Base-by-base conservation (phyloP, 2,797 vertebrate genomes). In the Xyrichtys novacula region DNA sequence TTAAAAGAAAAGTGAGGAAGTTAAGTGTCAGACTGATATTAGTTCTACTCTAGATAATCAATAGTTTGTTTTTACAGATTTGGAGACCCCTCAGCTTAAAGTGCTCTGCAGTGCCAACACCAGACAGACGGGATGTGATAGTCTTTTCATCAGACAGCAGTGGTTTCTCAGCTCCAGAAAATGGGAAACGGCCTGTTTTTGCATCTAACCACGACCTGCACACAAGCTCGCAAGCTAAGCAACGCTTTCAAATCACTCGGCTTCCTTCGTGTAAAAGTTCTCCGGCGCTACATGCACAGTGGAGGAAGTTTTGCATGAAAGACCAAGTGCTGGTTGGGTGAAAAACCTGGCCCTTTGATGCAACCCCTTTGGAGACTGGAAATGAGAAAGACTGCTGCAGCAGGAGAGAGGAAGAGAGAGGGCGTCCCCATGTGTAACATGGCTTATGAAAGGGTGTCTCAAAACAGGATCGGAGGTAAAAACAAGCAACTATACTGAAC, bases 311-410 rank as follows among this genome's bases (percentile, higher is more conserved):
- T 93, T 89, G 69, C 93, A 74, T 20, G 84, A 91, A 91, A 73
- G 72, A 70, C 74, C 76, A 88, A 93, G 91, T 83, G 91, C 79
- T 84, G 92, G 92, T 94, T 94, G 88, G 92, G 68, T 90, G 89
- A 89, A 93, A 93, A 95, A 94, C 92, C 28, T 88, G 87, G 91
- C 93, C 92, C 89, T 93, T 91, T 95, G 94, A 95, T 95, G 94
- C 94, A 95, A 89, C 93, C 94, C 93, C 76, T 81, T n/a, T 54
- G 16, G 50, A 78, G 76, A 82, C 92, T 91, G 92, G 90, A 91
- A 90, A 74, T 89, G 93, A 95, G 94, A 95, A 94, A 92, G 89
- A 76, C 86, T 76, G 84, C 65, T 19, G 79, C 17, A 11, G 69
- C 63, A 46, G 81, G 84, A 88, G 86, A 84, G 88, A 91, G 89